These are phyloP conservation scores for Hemichromis elongatus DNA, from an alignment of 2,113 vertebrate genomes.

Conservation along the genomic window DNA sequence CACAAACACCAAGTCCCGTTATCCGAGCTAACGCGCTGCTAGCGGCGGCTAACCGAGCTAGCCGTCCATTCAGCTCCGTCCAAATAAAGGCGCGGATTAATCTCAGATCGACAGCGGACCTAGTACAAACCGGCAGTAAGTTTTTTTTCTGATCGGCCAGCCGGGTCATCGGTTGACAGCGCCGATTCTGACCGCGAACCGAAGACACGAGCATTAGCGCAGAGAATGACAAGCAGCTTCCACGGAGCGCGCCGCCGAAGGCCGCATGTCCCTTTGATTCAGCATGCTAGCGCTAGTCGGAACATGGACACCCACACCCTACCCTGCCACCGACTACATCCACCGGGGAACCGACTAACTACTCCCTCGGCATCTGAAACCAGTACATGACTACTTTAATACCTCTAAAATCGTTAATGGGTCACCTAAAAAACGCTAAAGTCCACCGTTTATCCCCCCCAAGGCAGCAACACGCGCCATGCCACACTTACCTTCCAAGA, in stretches of 20 bases:
- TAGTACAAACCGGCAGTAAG: accelerated
- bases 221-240: constrained; percentile 22
- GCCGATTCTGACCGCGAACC: background rate
- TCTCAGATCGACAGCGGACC: background rate
- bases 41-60: constrained; percentile 10
- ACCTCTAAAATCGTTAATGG: background rate
- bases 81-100: background rate
- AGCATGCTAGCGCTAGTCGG: background rate
- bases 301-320: constrained; percentile 39
- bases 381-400: background rate
- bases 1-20: background rate
- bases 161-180: accelerated
- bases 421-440: background rate
- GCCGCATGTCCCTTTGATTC: constrained; percentile 58
- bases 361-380: background rate
- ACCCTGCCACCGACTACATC: background rate
- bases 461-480: constrained; percentile 74
- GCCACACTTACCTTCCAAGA: constrained; percentile 81
- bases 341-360: background rate
- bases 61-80: constrained; percentile 12
- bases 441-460: constrained; percentile 23
- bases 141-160: accelerated
- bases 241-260: constrained; percentile 34
- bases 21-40: constrained; percentile 21
- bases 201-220: background rate